Evolutionary conservation across 2,888 invertebrate genomes (phyloP).

Genomic region (Biston stratarius): DNA sequence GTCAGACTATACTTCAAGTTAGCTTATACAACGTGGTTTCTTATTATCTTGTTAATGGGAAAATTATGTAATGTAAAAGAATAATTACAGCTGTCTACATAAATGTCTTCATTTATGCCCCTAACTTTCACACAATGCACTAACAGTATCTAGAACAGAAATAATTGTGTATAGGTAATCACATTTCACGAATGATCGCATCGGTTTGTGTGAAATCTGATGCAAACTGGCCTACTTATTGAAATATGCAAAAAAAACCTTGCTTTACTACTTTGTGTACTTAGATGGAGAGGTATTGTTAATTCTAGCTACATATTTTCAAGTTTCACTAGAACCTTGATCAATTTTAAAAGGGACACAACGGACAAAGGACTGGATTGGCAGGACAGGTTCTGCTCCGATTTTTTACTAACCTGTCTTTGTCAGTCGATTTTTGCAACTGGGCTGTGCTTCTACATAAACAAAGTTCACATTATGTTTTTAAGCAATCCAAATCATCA

Average conservation of each 20-base stretch:
- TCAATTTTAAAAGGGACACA: slow-evolving; percentile 37
- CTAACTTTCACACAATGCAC: slow-evolving; percentile 39
- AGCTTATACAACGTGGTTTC: too few relatives aligned
- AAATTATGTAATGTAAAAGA: slow-evolving; percentile 14
- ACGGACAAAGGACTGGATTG: slow-evolving; percentile 49
- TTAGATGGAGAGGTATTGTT: slow-evolving; percentile 15
- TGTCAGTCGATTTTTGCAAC: slow-evolving; percentile 29
- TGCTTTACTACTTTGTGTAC: slow-evolving; percentile 10
- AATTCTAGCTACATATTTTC: slow-evolving; percentile 39
- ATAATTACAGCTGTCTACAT: slow-evolving; percentile 9
- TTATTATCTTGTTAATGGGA: background rate
- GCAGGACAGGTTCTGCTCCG: slow-evolving; percentile 40
- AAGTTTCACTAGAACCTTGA: slow-evolving; percentile 4
- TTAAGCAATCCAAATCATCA: too few relatives aligned
- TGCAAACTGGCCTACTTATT: slow-evolving; percentile 64
- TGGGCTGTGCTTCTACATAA: background rate
- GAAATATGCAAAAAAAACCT: slow-evolving; percentile 55
- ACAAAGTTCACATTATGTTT: too few relatives aligned
- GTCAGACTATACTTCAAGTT: background rate
- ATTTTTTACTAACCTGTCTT: slow-evolving; percentile 45
- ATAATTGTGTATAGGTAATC: slow-evolving; percentile 61
- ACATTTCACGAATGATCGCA: slow-evolving; percentile 61
- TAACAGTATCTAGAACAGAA: slow-evolving; percentile 54
- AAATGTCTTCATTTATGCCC: slow-evolving; percentile 12
- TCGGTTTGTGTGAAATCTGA: slow-evolving; percentile 55